phyloP scores from a whole-genome alignment of 2,797 vertebrate species.

The Hozukius guyotensis region DNA sequence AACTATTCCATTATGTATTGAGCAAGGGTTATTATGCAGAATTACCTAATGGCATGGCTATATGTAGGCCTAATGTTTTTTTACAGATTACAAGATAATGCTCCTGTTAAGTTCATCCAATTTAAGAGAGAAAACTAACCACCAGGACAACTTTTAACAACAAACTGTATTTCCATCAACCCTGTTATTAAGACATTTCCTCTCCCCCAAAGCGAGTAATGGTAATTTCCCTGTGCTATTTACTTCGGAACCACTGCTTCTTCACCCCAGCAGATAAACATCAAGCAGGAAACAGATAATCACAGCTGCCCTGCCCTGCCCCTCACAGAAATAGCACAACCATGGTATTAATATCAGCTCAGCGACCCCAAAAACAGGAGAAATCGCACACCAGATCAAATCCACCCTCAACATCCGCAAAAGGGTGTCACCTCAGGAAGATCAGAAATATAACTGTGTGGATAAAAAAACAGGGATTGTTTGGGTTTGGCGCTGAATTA shows the following conservation, averaged over 20 bases:
- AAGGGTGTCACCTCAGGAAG: constrained; percentile 32
- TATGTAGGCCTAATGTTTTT: not conserved
- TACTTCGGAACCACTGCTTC: constrained; percentile 63
- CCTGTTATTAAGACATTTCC: constrained; percentile 31
- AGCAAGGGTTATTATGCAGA: not conserved
- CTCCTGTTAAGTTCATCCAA: not conserved
- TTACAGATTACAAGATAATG: not conserved
- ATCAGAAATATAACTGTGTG: constrained; percentile 14
- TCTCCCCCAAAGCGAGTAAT: constrained; percentile 32
- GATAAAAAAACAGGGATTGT: constrained; percentile 3
- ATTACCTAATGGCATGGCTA: not conserved
- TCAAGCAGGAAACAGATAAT: constrained; percentile 75
- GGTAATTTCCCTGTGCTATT: constrained; percentile 58
- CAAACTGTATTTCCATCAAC: constrained; percentile 9
- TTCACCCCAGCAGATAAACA: constrained; percentile 74
- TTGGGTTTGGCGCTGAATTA: constrained; percentile 20
- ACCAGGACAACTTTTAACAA: not conserved
- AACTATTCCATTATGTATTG: not conserved
- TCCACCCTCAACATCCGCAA: constrained; percentile 25
- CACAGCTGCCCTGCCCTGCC: constrained; percentile 46
- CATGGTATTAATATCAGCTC: constrained; percentile 54
- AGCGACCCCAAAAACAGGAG: constrained; percentile 16
- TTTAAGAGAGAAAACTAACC: not conserved
- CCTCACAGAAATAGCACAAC: constrained; percentile 54
- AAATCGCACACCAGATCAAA: constrained; percentile 26